phyloP scores from a whole-genome alignment of 2,797 vertebrate genomes.

The Alauda arvensis region DNA sequence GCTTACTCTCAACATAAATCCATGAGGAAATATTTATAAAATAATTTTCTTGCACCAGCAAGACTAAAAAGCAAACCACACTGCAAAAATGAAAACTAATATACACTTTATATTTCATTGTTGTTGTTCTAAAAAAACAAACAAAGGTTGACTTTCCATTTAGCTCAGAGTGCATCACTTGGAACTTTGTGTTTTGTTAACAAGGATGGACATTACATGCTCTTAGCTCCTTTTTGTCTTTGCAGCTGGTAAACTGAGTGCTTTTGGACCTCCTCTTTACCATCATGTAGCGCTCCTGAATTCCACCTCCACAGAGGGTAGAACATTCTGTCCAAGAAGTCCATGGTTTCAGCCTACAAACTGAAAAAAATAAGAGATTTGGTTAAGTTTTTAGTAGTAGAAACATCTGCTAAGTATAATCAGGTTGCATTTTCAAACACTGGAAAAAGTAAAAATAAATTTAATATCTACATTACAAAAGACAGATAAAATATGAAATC shows the following conservation, averaged over 20 bases:
- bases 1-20: constrained; percentile 43
- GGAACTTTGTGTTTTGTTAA: constrained; percentile 71
- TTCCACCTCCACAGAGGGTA: constrained; percentile 90
- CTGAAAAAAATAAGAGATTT: constrained; percentile 51
- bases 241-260: constrained; percentile 91
- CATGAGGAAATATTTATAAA: constrained; percentile 67
- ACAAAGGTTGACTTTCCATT: constrained; percentile 74
- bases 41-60: constrained; percentile 71
- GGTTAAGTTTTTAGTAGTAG: neutral
- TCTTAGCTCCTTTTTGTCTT: constrained; percentile 96
- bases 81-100: constrained; percentile 76
- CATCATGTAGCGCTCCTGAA: constrained; percentile 94
- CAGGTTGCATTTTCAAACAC: neutral
- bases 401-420: neutral
- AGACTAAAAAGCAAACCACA: constrained; percentile 74
- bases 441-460: neutral
- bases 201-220: constrained; percentile 96
- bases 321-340: constrained; percentile 94
- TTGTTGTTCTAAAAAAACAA: constrained; percentile 65
- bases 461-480: neutral
- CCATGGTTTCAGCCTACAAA: constrained; percentile 95
- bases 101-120: constrained; percentile 61
- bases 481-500: neutral
- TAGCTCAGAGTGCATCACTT: constrained; percentile 71
- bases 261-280: constrained; percentile 94